Evolutionary conservation across 2,888 invertebrate genomes (phyloP).

Genomic region (Pristionchus exspectatus): DNA sequence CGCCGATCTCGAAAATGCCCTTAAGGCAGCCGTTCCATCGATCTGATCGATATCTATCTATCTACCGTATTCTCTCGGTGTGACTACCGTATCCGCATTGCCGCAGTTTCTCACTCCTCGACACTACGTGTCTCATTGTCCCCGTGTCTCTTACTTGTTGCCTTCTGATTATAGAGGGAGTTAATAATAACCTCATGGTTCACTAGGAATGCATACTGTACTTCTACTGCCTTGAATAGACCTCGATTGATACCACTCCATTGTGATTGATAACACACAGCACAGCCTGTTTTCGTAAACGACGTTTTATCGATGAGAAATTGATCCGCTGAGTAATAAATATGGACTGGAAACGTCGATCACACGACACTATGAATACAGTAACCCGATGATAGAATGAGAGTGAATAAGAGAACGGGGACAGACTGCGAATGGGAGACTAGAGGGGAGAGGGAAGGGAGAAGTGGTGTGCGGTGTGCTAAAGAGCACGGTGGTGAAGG

Average conservation of each 20-base stretch:
- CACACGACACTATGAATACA: slow-evolving; percentile 10
- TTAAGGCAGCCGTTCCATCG: slow-evolving; percentile 81
- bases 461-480: slow-evolving; percentile 3
- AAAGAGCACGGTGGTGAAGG: slow-evolving; percentile 27
- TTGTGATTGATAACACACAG: slow-evolving; percentile 39
- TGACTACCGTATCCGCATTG: slow-evolving; percentile 39
- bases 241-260: slow-evolving; percentile 18
- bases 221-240: slow-evolving; percentile 28
- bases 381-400: slow-evolving; percentile 15
- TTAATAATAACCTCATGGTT: slow-evolving; percentile 8
- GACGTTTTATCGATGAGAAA: slow-evolving; percentile 40
- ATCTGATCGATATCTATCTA: slow-evolving; percentile 29
- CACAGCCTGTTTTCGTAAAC: slow-evolving; percentile 10
- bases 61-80: slow-evolving; percentile 43
- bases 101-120: slow-evolving; percentile 5
- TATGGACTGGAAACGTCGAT: slow-evolving; percentile 40
- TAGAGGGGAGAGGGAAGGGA: background rate
- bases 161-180: slow-evolving; percentile 45
- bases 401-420: slow-evolving; percentile 9
- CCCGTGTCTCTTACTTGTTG: slow-evolving; percentile 44
- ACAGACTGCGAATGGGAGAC: slow-evolving; percentile 15
- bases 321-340: slow-evolving; percentile 42
- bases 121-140: slow-evolving; percentile 28
- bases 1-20: slow-evolving; percentile 89
- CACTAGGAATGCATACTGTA: slow-evolving; percentile 30